These are phyloP conservation scores for Diarsia dahlii DNA, from an alignment of 2,888 invertebrate species.

Conservation along the genomic window DNA sequence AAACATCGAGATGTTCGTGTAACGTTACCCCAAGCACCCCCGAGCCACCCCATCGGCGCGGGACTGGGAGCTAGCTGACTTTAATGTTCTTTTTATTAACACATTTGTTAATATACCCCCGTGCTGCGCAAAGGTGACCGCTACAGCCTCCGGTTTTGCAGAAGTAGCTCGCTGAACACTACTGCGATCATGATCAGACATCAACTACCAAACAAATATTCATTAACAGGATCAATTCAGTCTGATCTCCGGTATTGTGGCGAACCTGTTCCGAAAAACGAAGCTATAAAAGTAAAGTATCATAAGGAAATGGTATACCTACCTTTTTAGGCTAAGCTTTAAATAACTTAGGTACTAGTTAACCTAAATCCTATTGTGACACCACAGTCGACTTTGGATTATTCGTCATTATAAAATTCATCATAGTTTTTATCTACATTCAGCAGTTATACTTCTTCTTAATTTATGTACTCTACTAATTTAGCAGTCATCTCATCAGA, in stretches of 20 bases:
- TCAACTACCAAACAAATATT: not conserved
- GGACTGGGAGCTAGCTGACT: not conserved
- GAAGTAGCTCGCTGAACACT: not conserved
- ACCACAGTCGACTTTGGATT: not conserved
- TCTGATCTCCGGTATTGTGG: too few relatives aligned
- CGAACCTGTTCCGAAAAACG: not conserved
- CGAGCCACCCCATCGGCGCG: not conserved
- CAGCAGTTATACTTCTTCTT: not conserved
- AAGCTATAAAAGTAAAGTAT: not conserved
- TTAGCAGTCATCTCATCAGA: not conserved
- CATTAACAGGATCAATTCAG: not conserved
- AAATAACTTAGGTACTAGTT: not conserved
- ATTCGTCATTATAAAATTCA: not conserved
- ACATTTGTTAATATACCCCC: conserved; percentile 1
- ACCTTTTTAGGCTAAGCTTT: not conserved
- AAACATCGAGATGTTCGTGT: conserved; percentile 37
- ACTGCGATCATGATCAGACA: not conserved
- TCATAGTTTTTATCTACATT: not conserved
- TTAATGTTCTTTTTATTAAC: not conserved
- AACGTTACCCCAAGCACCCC: not conserved
- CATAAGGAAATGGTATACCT: not conserved
- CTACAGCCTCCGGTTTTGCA: not conserved
- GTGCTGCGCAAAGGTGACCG: not conserved
- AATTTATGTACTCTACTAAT: not conserved
- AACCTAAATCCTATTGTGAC: not conserved